Conservation (phyloP, 2,888 invertebrate genomes). For the Helobdella robusta region DNA sequence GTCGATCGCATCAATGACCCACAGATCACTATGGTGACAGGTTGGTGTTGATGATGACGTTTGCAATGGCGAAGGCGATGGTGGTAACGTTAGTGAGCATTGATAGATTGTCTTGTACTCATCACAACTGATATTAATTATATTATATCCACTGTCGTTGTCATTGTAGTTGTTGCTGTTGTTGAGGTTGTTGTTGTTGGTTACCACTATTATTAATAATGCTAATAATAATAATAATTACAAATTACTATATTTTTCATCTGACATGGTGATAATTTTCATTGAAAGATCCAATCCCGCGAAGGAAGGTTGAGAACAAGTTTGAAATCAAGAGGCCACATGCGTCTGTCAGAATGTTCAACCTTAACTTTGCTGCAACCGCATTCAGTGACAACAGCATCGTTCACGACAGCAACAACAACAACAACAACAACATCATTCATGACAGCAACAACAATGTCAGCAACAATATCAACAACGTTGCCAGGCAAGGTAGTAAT, state of each 20-base stretch:
- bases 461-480: constrained; percentile 2
- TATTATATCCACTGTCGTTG: neutral
- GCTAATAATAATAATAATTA: no score
- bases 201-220: neutral
- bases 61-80: no score
- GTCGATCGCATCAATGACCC: constrained; percentile 68
- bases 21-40: constrained; percentile 54
- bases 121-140: neutral
- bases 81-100: no score
- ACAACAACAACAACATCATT: neutral
- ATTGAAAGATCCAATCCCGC: constrained; percentile 50
- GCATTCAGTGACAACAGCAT: neutral
- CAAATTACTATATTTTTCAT: neutral
- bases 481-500: no score
- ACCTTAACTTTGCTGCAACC: neutral
- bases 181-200: neutral
- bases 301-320: constrained; percentile 62
- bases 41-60: constrained; percentile 36
- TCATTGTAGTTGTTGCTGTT: neutral
- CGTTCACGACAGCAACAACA: neutral
- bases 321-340: constrained; percentile 60
- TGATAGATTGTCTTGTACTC: neutral
- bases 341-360: constrained; percentile 58
- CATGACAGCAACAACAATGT: constrained; percentile 11
- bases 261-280: neutral